A percentile compares a stretch with the other conserved stretches of the same genome.
Evolutionary conservation across 2,113 vertebrate genomes (phyloP).

Genomic region (Dicaeum eximium): DNA sequence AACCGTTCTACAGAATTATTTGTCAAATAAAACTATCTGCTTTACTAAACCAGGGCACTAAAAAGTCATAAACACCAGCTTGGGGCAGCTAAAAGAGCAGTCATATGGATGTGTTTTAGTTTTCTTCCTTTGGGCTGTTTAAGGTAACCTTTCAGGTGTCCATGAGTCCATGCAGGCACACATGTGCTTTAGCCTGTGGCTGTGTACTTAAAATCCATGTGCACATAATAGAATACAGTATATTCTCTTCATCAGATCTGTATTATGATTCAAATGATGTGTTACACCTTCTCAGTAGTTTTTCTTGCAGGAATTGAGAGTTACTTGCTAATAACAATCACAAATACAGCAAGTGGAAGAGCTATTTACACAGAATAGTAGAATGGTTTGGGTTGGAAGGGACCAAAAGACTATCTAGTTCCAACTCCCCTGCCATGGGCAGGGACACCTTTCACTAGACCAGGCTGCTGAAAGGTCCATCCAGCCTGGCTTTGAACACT

Average conservation of each 20-base stretch:
- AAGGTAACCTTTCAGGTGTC: not conserved
- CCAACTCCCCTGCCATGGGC: rapidly evolving
- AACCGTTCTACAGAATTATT: not conserved
- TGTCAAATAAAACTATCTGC: not conserved
- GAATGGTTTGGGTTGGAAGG: not conserved
- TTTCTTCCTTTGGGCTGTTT: not conserved
- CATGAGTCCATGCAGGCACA: not conserved
- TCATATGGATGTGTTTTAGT: not conserved
- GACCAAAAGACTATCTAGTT: not conserved
- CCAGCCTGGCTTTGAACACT: not conserved
- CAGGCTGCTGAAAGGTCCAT: not conserved
- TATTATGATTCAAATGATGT: not conserved
- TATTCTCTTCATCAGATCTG: not conserved
- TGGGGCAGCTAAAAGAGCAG: not conserved
- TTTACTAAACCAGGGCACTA: not conserved
- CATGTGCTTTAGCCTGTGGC: not conserved
- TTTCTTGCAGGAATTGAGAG: not conserved
- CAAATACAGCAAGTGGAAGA: not conserved
- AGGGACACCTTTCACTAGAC: not conserved
- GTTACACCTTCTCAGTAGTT: not conserved
- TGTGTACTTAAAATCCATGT: not conserved
- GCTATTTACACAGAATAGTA: not conserved
- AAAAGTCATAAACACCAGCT: not conserved
- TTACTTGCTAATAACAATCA: not conserved
- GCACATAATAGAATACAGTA: not conserved